A percentile compares a stretch with the other conserved stretches of the same genome.
Evolutionary conservation across 1,140 invertebrate species (phyloP).

Genomic region (Chlorops oryzae): DNA sequence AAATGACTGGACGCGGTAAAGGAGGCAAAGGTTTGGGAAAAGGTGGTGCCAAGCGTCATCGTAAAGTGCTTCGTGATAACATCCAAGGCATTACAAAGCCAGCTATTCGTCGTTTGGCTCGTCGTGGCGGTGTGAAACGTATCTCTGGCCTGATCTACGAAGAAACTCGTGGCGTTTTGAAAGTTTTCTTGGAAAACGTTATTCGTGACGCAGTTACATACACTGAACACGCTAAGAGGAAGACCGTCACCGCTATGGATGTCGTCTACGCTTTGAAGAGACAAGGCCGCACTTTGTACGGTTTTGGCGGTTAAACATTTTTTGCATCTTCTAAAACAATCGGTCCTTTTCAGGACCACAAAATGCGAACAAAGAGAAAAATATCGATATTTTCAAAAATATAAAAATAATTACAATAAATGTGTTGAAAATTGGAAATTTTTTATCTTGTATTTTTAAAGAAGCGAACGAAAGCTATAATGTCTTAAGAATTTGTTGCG

Average conservation of each 20-base stretch:
- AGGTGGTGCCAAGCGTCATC: constrained; percentile 61
- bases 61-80: constrained; percentile 63
- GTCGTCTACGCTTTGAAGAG: constrained; percentile 80
- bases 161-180: constrained; percentile 64
- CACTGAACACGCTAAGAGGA: constrained; percentile 75
- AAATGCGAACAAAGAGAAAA: too few relatives aligned
- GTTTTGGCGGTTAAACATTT: constrained; percentile 56
- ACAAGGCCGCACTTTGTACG: constrained; percentile 67
- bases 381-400: too few relatives aligned
- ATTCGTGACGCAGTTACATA: constrained; percentile 80
- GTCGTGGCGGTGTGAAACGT: constrained; percentile 70
- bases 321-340: too few relatives aligned
- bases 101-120: constrained; percentile 55
- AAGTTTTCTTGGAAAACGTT: constrained; percentile 75
- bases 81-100: constrained; percentile 63
- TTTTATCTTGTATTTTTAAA: too few relatives aligned
- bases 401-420: too few relatives aligned
- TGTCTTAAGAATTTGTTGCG: too few relatives aligned
- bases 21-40: constrained; percentile 60
- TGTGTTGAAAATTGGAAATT: too few relatives aligned
- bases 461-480: too few relatives aligned
- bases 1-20: constrained; percentile 58
- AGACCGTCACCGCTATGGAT: constrained; percentile 81
- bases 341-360: too few relatives aligned
- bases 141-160: constrained; percentile 72